Conservation (phyloP, 2,113 vertebrate species). For the Nyctibius bracteatus region DNA sequence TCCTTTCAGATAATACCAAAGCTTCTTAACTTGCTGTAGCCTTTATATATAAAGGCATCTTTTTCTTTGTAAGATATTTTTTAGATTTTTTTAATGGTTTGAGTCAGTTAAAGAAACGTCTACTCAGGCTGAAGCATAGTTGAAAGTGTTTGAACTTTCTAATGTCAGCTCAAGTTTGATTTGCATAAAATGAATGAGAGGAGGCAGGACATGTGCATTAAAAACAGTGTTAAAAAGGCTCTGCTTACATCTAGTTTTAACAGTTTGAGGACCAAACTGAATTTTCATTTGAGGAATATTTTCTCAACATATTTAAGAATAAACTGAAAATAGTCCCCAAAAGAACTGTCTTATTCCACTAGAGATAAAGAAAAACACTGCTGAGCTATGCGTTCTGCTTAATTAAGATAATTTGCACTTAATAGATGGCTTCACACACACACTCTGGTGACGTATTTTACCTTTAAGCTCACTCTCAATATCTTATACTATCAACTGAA, state of each 20-base stretch:
- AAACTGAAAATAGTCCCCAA: not conserved
- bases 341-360: not conserved
- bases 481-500: not conserved
- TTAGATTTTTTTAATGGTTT: not conserved
- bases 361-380: not conserved
- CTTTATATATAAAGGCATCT: not conserved
- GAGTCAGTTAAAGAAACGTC: not conserved
- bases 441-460: not conserved
- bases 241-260: not conserved
- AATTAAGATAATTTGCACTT: not conserved
- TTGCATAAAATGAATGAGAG: not conserved
- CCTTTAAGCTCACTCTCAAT: not conserved
- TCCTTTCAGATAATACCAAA: not conserved
- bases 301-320: not conserved
- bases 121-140: not conserved
- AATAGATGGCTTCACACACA: not conserved
- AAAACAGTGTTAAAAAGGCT: not conserved
- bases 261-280: not conserved
- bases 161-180: not conserved
- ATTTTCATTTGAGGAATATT: not conserved
- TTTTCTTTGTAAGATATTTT: not conserved
- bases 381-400: not conserved
- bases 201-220: not conserved
- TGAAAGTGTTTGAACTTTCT: not conserved
- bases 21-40: not conserved